These are phyloP conservation scores for Diogma glabrata DNA, from an alignment of 2,888 invertebrate species.

Conservation along the genomic window DNA sequence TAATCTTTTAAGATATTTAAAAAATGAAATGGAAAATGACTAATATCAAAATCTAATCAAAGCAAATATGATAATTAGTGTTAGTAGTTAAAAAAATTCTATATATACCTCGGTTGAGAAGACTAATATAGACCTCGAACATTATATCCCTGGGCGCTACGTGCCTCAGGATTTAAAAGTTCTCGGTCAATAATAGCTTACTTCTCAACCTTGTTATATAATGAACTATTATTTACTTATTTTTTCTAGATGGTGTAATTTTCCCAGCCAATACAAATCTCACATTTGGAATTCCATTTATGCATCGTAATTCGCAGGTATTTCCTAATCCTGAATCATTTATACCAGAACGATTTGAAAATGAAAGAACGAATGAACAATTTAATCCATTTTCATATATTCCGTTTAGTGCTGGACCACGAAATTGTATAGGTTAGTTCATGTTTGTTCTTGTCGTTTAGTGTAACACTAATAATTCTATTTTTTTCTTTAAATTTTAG, in stretches of 20 bases:
- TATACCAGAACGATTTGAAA: constrained; percentile 33
- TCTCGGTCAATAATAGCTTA: no score
- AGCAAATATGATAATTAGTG: no score
- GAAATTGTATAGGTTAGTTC: constrained; percentile 30
- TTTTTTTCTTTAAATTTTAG: constrained; percentile 5
- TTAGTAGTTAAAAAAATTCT: no score
- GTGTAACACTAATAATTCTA: not conserved
- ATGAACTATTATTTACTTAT: not conserved
- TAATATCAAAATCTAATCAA: no score
- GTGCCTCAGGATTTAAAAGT: no score
- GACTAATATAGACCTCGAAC: no score
- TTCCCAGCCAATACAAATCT: constrained; percentile 32
- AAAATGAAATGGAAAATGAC: no score
- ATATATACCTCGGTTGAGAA: no score
- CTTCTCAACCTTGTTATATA: not conserved
- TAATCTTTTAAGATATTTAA: no score
- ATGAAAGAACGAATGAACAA: constrained; percentile 27
- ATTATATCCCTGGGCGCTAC: no score
- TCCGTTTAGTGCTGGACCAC: constrained; percentile 35
- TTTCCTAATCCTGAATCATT: constrained; percentile 30
- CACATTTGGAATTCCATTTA: constrained; percentile 28
- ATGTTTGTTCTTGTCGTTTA: not conserved
- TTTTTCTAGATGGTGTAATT: constrained; percentile 29
- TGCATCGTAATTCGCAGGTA: constrained; percentile 24
- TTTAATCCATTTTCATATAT: constrained; percentile 33